Evolutionary conservation across 2,797 vertebrate genomes (phyloP).

Genomic region (Sebastolobus alascanus): DNA sequence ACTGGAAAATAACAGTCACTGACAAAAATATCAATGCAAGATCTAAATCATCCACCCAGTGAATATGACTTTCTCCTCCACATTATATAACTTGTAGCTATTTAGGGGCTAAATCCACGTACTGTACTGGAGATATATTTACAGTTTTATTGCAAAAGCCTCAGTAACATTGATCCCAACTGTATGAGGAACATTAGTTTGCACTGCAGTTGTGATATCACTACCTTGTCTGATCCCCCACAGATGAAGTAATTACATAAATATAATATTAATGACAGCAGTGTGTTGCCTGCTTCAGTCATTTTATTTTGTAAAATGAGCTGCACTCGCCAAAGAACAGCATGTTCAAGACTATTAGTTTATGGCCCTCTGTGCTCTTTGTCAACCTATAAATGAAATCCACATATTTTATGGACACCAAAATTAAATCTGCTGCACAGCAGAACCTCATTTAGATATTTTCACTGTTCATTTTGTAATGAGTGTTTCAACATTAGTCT

Average conservation of each 20-base stretch:
- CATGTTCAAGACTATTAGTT: constrained; percentile 24
- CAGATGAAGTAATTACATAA: constrained; percentile 36
- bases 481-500: constrained; percentile 11
- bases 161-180: constrained; percentile 4
- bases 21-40: constrained; percentile 25
- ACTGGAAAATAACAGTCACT: constrained; percentile 24
- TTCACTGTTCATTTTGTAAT: constrained; percentile 8
- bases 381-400: constrained; percentile 30
- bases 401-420: constrained; percentile 10
- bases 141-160: constrained; percentile 27
- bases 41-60: constrained; percentile 18
- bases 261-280: constrained; percentile 31
- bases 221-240: constrained; percentile 27
- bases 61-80: constrained; percentile 32
- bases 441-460: not conserved
- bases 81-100: constrained; percentile 48
- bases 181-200: constrained; percentile 24
- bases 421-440: constrained; percentile 2
- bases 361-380: constrained; percentile 32
- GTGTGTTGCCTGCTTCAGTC: constrained; percentile 15
- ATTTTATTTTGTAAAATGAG: constrained; percentile 19
- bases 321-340: constrained; percentile 19
- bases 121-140: constrained; percentile 6
- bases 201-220: not conserved
- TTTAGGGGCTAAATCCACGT: constrained; percentile 21